Conservation (phyloP, 2,113 vertebrate species). For the Capreolus pygargus region DNA sequence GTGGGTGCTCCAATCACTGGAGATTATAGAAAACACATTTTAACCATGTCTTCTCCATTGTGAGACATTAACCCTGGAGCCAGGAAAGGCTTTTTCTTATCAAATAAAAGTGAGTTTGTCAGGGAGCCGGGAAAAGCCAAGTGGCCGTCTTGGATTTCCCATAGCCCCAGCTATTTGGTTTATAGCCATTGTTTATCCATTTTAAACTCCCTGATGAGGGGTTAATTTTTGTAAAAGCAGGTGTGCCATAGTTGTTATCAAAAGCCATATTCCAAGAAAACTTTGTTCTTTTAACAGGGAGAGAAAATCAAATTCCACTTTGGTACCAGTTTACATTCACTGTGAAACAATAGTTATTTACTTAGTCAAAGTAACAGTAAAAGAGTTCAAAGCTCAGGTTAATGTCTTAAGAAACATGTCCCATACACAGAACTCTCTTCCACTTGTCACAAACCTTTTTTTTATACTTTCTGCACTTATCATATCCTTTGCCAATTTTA, state of each 20-base stretch:
- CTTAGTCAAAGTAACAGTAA: not conserved
- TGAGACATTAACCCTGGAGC: not conserved
- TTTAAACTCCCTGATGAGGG: not conserved
- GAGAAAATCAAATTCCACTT: not conserved
- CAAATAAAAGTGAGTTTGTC: not conserved
- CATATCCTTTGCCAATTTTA: not conserved
- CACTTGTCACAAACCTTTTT: not conserved
- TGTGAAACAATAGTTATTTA: not conserved
- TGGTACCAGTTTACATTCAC: not conserved
- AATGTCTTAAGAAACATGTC: not conserved
- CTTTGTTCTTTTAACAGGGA: not conserved
- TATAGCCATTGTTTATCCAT: not conserved
- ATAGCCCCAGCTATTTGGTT: not conserved
- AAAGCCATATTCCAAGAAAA: not conserved
- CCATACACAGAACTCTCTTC: not conserved
- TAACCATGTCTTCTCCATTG: not conserved
- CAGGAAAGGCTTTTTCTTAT: not conserved
- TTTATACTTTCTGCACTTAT: not conserved
- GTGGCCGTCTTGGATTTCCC: not conserved
- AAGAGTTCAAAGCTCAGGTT: not conserved
- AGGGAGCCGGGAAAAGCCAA: rapidly evolving
- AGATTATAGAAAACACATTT: not conserved
- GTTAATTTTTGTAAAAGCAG: not conserved
- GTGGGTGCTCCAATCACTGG: not conserved
- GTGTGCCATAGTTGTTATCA: not conserved